Evolutionary conservation across 1,140 invertebrate genomes (phyloP).

Genomic region (Dendroctonus ponderosae): DNA sequence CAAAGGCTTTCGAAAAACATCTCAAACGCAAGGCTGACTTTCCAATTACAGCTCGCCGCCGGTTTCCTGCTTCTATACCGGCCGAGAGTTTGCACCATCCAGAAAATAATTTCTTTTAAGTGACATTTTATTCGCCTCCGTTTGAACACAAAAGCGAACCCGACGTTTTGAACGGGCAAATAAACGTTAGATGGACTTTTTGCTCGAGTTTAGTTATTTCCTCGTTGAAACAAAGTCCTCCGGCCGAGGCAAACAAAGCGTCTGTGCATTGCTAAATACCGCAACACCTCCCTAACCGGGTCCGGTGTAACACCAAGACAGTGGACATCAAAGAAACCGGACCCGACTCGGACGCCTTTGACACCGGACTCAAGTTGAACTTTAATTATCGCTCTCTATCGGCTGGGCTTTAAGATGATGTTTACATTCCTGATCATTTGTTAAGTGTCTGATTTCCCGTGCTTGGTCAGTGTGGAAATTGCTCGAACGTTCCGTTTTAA

Average conservation of each 20-base stretch:
- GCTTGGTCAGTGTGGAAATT: slow-evolving; percentile 17
- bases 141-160: slow-evolving; percentile 7
- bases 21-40: too few species aligned
- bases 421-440: slow-evolving; percentile 40
- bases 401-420: slow-evolving; percentile 47
- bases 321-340: slow-evolving; percentile 49
- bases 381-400: slow-evolving; percentile 50
- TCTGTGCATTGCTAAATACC: slow-evolving; percentile 49
- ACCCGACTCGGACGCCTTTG: slow-evolving; percentile 48
- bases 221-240: slow-evolving; percentile 34
- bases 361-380: slow-evolving; percentile 47
- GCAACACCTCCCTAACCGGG: slow-evolving; percentile 45
- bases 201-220: slow-evolving; percentile 32
- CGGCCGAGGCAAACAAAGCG: slow-evolving; percentile 33
- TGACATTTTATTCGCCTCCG: slow-evolving; percentile 38
- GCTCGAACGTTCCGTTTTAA: slow-evolving; percentile 11
- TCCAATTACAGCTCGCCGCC: too few species aligned
- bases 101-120: slow-evolving; percentile 42
- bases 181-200: slow-evolving; percentile 17
- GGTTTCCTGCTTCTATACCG: too few species aligned
- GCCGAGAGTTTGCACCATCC: not conserved
- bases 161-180: slow-evolving; percentile 11
- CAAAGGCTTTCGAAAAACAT: too few species aligned
- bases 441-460: slow-evolving; percentile 33
- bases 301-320: slow-evolving; percentile 47